Base-by-base conservation (phyloP, 2,888 invertebrate genomes). In the Caenorhabditis becei region DNA sequence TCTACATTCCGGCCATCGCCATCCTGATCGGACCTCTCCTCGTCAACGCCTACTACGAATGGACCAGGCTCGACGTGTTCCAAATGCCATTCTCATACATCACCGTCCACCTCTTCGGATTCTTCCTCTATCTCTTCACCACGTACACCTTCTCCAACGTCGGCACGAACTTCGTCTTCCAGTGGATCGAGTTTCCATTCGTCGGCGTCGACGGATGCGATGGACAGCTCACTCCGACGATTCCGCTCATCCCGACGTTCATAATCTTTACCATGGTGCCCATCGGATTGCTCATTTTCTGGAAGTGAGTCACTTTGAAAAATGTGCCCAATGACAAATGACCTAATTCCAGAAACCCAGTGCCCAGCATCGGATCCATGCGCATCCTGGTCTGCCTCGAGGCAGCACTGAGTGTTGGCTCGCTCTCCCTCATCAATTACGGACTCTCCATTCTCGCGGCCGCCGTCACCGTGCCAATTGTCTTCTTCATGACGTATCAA, bases 1-100 rank as follows among this genome's bases (percentile, higher is more conserved):
- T 83, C 62, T 91, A 86, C 80, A 84, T 88, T 77, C 89, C 90
- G 8, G 61, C 86, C 16, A 70, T 88, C 41, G 88, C 78, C 11
- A 69, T 86, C 23, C 44, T 90, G 35, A 28, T 87, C 14, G 58
- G 65, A 16, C 89, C 89, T 1, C 70, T 89, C 23, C 35, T 89
- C 7, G 51, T 89, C 62, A 83, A 83, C 51, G 88, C 82, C 26
- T 82, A 83, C 62, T 77, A 63, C 28, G 84, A 84, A 63, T 84
- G 83, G 83, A 65, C 65, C 1, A 47, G 63, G n/a, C 10, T 82
- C 23, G 49, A 37, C 11, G 8, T 16, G 5, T 77, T 85, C 62
- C 20, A 54, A 18, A 28, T 84, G 24, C 84, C 83, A 14, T 23
- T 63, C 14, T 3, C 20, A 20, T 54, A 59, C 35, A 24, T 72